Percentiles rank a stretch among this genome's conserved stretches.
phyloP scores from a whole-genome alignment of 1,140 invertebrate genomes.

The Cherax destructor region DNA sequence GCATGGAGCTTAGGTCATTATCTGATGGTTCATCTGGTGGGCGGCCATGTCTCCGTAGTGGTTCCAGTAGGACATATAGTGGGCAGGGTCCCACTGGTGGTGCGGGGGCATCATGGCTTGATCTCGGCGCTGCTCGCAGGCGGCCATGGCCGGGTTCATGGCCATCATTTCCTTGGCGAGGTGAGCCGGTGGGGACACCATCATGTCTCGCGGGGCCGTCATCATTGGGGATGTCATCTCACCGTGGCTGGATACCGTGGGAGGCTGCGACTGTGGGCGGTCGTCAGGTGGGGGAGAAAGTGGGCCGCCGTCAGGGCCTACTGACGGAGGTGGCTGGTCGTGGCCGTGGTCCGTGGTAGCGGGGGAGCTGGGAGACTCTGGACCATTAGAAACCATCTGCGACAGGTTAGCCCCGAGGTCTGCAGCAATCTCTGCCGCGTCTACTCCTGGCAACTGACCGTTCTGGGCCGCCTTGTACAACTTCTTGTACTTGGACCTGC shows the following conservation, averaged over 20 bases:
- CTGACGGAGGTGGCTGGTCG: constrained; percentile 53
- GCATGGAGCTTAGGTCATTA: constrained; percentile 57
- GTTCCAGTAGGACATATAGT: constrained; percentile 67
- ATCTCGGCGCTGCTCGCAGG: constrained; percentile 49
- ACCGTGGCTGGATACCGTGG: constrained; percentile 47
- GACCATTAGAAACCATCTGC: constrained; percentile 36
- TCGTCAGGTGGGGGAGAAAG: constrained; percentile 63
- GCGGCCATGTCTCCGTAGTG: constrained; percentile 65
- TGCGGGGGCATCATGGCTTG: constrained; percentile 40
- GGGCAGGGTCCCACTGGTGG: constrained; percentile 62
- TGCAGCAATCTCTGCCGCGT: constrained; percentile 47
- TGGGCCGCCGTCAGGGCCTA: constrained; percentile 49
- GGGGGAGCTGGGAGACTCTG: constrained; percentile 57
- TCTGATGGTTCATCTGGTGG: constrained; percentile 67
- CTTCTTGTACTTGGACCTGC: constrained; percentile 97
- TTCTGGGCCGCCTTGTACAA: constrained; percentile 89
- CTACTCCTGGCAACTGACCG: constrained; percentile 71
- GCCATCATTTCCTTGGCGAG: constrained; percentile 64
- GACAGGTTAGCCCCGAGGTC: constrained; percentile 46
- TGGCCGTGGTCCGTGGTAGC: constrained; percentile 36
- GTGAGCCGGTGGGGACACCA: constrained; percentile 46
- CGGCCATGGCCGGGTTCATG: constrained; percentile 47
- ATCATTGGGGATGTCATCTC: constrained; percentile 52
- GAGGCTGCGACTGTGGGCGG: constrained; percentile 61
- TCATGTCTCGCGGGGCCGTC: constrained; percentile 29